phyloP scores from a whole-genome alignment of 2,113 vertebrate species.

The human region GRCh38 chr22:42084001-42084500 shows the following conservation, averaged over 20 bases:
- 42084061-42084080: neutral
- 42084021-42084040: neutral
- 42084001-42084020: neutral
- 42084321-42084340: neutral
- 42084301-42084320: neutral
- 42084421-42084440: no score
- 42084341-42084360: no score
- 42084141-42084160: neutral
- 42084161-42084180: neutral
- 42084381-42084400: no score
- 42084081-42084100: neutral
- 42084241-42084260: neutral
- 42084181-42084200: neutral
- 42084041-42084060: neutral
- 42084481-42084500: no score
- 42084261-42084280: neutral
- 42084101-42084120: neutral
- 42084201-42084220: neutral
- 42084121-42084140: neutral
- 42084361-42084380: no score
- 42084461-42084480: no score
- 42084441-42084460: no score
- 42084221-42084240: neutral
- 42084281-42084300: neutral
- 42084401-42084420: no score